A percentile compares a stretch with the other conserved stretches of the same genome.
These are phyloP conservation scores for Syngnathoides biaculeatus DNA, from an alignment of 2,113 vertebrate genomes.

Conservation along the genomic window DNA sequence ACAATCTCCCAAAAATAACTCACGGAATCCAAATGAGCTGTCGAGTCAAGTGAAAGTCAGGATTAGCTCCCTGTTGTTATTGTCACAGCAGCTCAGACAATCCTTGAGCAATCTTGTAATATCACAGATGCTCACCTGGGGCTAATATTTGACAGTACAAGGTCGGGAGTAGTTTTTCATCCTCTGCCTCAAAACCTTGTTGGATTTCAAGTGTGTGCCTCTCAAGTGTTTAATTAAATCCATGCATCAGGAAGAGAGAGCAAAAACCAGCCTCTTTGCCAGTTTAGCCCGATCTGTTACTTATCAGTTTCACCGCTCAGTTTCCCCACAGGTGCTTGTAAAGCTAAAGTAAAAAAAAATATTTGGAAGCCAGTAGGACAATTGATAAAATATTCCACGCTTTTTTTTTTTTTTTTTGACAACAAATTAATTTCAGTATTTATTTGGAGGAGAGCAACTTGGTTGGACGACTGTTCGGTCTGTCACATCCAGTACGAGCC, in stretches of 20 bases:
- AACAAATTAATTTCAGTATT: not conserved
- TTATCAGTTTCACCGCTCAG: not conserved
- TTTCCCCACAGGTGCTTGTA: not conserved
- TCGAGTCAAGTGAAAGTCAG: not conserved
- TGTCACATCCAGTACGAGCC: not conserved
- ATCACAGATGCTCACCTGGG: conserved; percentile 1
- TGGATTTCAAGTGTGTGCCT: conserved; percentile 1
- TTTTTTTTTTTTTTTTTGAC: not conserved
- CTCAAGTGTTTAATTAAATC: conserved; percentile 9
- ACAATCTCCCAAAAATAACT: not conserved
- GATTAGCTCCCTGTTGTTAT: conserved; percentile 2
- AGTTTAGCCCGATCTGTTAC: not conserved
- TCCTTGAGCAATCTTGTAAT: not conserved
- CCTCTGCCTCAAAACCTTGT: not conserved
- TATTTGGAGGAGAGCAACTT: not conserved
- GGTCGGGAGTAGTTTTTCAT: not conserved
- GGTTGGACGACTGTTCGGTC: not conserved
- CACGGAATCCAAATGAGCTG: not conserved
- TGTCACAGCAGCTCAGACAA: not conserved
- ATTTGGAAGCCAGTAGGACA: not conserved
- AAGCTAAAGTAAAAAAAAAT: too few relatives aligned
- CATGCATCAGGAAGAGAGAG: not conserved
- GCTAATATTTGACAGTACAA: not conserved
- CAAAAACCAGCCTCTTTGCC: not conserved
- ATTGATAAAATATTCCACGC: not conserved